These are phyloP conservation scores for Heterodera schachtii DNA, from an alignment of 1,140 invertebrate species.

Conservation along the genomic window DNA sequence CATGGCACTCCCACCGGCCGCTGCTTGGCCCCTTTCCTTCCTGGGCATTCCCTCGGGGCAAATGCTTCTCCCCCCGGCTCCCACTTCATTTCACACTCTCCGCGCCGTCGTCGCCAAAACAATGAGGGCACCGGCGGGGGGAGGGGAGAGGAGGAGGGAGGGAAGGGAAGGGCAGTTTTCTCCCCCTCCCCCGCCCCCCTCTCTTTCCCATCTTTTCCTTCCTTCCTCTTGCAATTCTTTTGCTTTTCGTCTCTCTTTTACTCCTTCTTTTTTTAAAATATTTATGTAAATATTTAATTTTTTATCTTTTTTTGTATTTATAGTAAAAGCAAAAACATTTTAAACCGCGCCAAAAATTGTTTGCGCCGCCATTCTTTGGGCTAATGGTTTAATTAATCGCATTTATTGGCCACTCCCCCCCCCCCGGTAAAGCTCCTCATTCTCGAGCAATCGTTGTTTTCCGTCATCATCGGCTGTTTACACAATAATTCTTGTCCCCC, in stretches of 20 bases:
- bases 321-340: no score
- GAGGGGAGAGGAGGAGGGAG: no score
- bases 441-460: background rate
- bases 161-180: no score
- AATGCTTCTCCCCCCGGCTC: background rate
- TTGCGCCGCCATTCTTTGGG: no score
- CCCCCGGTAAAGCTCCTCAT: background rate
- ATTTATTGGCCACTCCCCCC: background rate
- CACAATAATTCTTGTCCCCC: background rate
- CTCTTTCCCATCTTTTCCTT: background rate
- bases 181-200: no score
- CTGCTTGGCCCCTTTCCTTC: background rate
- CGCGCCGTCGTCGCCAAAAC: background rate
- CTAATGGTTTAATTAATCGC: no score
- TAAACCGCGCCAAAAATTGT: no score
- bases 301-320: no score
- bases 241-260: background rate
- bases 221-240: background rate
- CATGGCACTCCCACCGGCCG: background rate
- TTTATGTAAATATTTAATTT: no score
- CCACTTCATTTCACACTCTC: constrained; percentile 18
- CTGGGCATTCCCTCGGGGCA: background rate
- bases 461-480: background rate
- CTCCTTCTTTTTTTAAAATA: background rate
- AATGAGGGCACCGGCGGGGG: background rate